Evolutionary conservation across 1,140 invertebrate genomes (phyloP).

Genomic region (Drosophila virilis): DNA sequence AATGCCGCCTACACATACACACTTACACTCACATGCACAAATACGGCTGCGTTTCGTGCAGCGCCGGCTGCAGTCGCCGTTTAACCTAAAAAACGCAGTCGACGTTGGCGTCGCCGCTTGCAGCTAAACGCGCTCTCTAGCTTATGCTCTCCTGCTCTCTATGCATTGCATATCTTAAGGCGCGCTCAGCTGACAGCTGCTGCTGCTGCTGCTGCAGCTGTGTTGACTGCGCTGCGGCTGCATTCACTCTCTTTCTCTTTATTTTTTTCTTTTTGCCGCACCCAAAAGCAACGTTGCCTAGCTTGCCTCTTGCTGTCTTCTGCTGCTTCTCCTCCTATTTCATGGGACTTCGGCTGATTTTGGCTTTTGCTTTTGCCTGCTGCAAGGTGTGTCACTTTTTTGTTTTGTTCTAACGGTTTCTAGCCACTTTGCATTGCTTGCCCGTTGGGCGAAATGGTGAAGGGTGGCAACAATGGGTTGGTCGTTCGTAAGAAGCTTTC

Average conservation of each 20-base stretch:
- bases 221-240: conserved; percentile 24
- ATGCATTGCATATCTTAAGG: conserved; percentile 66
- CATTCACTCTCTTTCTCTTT: conserved; percentile 14
- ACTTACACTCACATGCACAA: conserved; percentile 6
- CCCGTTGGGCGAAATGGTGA: background rate
- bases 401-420: conserved; percentile 76
- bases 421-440: conserved; percentile 33
- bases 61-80: conserved; percentile 71
- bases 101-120: conserved; percentile 41
- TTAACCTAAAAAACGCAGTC: conserved; percentile 73
- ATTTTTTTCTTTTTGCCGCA: conserved; percentile 65
- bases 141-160: conserved; percentile 27
- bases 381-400: conserved; percentile 80
- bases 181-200: conserved; percentile 63
- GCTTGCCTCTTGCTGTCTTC: conserved; percentile 33
- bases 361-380: conserved; percentile 16
- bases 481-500: background rate
- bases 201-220: conserved; percentile 23
- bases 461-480: background rate
- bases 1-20: conserved; percentile 68
- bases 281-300: conserved; percentile 60
- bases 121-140: conserved; percentile 37
- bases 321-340: conserved; percentile 24
- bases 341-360: conserved; percentile 20
- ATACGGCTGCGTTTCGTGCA: conserved; percentile 54